Conservation (phyloP, 2,888 invertebrate species). For the Harmothoe impar region DNA sequence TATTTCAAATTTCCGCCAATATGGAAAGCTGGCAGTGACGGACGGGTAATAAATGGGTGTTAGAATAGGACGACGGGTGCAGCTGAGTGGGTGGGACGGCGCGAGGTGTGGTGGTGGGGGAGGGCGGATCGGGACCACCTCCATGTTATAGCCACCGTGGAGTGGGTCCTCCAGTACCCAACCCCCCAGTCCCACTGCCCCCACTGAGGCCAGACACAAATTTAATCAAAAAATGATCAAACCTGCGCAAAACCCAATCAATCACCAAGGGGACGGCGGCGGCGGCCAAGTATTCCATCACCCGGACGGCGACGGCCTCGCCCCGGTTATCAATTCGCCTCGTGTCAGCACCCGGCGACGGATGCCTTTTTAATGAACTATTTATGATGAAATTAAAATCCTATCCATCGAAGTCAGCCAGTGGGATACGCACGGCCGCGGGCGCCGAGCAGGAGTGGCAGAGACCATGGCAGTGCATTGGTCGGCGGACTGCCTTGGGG, state of each 20-base stretch:
- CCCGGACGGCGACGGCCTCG: not conserved
- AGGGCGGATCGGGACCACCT: too few relatives aligned
- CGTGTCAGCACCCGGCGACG: slow-evolving; percentile 42
- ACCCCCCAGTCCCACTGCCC: not conserved
- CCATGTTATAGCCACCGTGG: too few relatives aligned
- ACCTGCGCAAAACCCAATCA: slow-evolving; percentile 10
- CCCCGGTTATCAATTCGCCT: slow-evolving; percentile 45
- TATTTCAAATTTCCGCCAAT: slow-evolving; percentile 23
- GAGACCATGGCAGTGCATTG: not conserved
- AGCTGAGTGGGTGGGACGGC: not conserved
- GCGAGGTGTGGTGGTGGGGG: not conserved
- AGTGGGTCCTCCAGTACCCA: too few relatives aligned
- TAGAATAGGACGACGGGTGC: not conserved
- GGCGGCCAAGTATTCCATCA: slow-evolving; percentile 1
- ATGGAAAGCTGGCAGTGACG: slow-evolving; percentile 23
- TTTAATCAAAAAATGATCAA: slow-evolving; percentile 45
- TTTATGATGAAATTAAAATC: slow-evolving; percentile 54
- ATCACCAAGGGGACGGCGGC: not conserved
- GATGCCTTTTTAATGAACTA: slow-evolving; percentile 57
- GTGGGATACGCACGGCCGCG: not conserved
- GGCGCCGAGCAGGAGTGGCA: not conserved
- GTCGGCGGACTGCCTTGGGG: not conserved
- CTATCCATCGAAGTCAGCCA: slow-evolving; percentile 21
- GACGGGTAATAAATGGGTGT: slow-evolving; percentile 11
- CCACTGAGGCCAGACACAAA: slow-evolving; percentile 1